A percentile compares a stretch with the other conserved stretches of the same genome.
phyloP scores from a whole-genome alignment of 37 sponge, comb jelly and placozoan genomes.

The Eunapius fragilis region DNA sequence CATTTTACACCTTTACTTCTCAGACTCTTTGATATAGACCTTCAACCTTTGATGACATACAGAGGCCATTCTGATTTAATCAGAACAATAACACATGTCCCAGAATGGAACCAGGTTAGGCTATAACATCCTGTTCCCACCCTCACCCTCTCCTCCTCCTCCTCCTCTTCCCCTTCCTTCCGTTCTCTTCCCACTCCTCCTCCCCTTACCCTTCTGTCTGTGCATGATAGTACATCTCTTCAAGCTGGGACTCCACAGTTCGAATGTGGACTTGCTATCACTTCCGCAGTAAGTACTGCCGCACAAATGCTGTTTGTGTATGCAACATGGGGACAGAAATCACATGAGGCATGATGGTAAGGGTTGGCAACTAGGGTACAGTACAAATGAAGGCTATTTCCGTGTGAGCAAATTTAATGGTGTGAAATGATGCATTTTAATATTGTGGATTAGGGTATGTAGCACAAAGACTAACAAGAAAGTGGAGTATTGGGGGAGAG shows the following conservation, averaged over 20 bases:
- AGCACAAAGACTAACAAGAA: too few relatives aligned
- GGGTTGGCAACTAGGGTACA: too few relatives aligned
- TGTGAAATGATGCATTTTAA: too few relatives aligned
- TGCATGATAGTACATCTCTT: slow-evolving; percentile 56
- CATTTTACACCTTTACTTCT: too few relatives aligned
- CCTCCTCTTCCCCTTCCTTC: neutral
- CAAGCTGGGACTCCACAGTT: slow-evolving; percentile 71
- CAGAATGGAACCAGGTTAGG: slow-evolving; percentile 70
- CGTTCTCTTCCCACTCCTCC: neutral
- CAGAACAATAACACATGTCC: slow-evolving; percentile 55
- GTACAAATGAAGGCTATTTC: too few relatives aligned
- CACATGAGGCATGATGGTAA: too few relatives aligned
- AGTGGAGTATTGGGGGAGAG: too few relatives aligned
- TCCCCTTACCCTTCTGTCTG: neutral
- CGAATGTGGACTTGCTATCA: slow-evolving; percentile 59
- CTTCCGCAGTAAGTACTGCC: neutral
- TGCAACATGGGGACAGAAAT: too few relatives aligned
- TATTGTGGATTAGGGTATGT: too few relatives aligned
- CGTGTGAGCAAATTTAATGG: too few relatives aligned
- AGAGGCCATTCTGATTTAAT: slow-evolving; percentile 67
- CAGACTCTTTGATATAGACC: slow-evolving; percentile 52
- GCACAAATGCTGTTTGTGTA: too few relatives aligned
- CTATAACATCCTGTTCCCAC: neutral
- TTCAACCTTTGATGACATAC: slow-evolving; percentile 49
- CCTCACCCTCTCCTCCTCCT: neutral